phyloP scores from a whole-genome alignment of 2,888 invertebrate species.

The Acleris emargana region DNA sequence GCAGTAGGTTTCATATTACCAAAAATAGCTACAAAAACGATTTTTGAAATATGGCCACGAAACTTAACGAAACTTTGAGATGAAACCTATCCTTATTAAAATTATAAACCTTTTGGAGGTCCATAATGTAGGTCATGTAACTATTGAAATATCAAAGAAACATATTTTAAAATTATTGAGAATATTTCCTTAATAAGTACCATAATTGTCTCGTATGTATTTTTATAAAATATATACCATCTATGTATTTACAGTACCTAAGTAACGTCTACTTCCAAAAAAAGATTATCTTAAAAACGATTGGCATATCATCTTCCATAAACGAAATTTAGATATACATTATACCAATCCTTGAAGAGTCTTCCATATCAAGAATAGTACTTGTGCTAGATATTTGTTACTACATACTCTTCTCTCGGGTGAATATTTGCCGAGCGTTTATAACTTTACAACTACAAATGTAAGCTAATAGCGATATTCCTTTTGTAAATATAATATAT shows the following conservation, averaged over 20 bases:
- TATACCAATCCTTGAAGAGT: conserved; percentile 68
- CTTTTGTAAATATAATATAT: conserved; percentile 38
- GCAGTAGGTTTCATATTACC: conserved; percentile 54
- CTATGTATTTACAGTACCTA: conserved; percentile 71
- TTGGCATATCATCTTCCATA: conserved; percentile 84
- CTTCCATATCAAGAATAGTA: conserved; percentile 83
- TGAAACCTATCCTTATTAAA: conserved; percentile 38
- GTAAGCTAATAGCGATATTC: conserved; percentile 28
- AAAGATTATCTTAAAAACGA: conserved; percentile 67
- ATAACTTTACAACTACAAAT: conserved; percentile 36
- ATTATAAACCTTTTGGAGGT: conserved; percentile 55
- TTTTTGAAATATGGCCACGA: conserved; percentile 29
- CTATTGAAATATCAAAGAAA: conserved; percentile 77
- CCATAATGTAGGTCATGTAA: conserved; percentile 65
- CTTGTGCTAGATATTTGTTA: conserved; percentile 69
- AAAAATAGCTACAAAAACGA: conserved; percentile 24
- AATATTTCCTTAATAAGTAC: conserved; percentile 65
- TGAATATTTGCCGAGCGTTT: conserved; percentile 58
- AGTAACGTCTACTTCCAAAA: conserved; percentile 75
- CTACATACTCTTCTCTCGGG: conserved; percentile 59
- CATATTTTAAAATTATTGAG: conserved; percentile 67
- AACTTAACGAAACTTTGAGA: conserved; percentile 50
- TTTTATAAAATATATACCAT: conserved; percentile 80
- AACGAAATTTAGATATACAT: conserved; percentile 73
- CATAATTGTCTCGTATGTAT: conserved; percentile 78